Evolutionary conservation across 2,113 vertebrate species (phyloP), one percentile per base, ranked within the genome.

Genomic region (Nothobranchius furzeri): DNA sequence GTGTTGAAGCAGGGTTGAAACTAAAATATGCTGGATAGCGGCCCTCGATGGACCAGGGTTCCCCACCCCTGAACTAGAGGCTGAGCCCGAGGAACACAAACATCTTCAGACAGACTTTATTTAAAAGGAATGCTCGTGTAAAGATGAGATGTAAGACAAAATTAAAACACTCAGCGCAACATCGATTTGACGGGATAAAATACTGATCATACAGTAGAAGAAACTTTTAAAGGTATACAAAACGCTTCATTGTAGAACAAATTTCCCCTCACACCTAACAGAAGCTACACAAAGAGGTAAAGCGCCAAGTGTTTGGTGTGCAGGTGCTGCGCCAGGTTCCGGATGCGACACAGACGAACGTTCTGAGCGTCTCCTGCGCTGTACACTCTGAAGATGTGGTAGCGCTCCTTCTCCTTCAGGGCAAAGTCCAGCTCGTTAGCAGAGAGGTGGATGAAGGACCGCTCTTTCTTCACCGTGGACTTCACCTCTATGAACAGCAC

Each of bases 371-470:
- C 89, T 4, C 93, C 93, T 0, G 91, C 90, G 3, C 76, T 90
- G 76, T 93, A 94, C 49, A 94, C 92, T 25, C 92, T 66, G 71
- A 83, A 93, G 4, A 94, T 70, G 85, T 94, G 92, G 60, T 92
- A 94, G 0, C 64, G 78, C 43, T 92, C 91, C 57, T 75, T 93
- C 76, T 90, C 86, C 36, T 75, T 90, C 74, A 94, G 86, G 0
- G 93, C 93, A 54, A 94, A 85, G 69, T 93, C 84, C 80, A 94
- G 84, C 86, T 94, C 92, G 15, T 93, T 94, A 62, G 90, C 91
- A 0, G 93, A 94, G 49, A 94, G 80, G 57, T 86, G 88, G 48
- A 93, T 88, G 42, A 93, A 92, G 1, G 91, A 77, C 74, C 74
- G 88, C 30, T 94, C 93, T 2, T 70, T 81, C 78, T 88, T 93